Percentiles rank a stretch among this genome's conserved stretches.
Evolutionary conservation across 2,797 vertebrate genomes (phyloP).

Genomic region (Sciurus vulgaris): DNA sequence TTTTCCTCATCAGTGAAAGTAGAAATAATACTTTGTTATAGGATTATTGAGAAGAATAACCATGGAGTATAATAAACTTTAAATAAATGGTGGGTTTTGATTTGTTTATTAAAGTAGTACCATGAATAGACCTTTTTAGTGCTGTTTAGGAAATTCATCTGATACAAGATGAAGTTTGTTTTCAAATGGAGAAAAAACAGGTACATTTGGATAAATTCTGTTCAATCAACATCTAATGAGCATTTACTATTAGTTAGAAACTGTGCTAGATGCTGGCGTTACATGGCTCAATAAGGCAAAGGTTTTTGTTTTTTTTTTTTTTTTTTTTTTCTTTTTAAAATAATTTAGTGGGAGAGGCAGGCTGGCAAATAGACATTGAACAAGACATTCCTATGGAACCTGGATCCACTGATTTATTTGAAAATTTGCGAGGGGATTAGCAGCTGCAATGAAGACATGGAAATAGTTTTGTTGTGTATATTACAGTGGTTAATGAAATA

Average conservation of each 20-base stretch:
- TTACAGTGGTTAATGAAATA: not conserved
- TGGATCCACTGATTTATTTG: not conserved
- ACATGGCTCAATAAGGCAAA: not conserved
- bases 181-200: not conserved
- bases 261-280: not conserved
- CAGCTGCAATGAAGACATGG: not conserved
- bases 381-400: not conserved
- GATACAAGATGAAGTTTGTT: not conserved
- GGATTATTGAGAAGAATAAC: not conserved
- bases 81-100: not conserved
- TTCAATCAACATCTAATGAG: not conserved
- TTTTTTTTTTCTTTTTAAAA: not conserved
- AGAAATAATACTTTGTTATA: not conserved
- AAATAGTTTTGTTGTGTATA: not conserved
- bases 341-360: not conserved
- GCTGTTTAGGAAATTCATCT: slow-evolving; percentile 50
- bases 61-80: not conserved
- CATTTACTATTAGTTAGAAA: not conserved
- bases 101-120: not conserved
- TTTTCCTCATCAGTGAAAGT: not conserved
- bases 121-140: not conserved
- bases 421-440: not conserved
- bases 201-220: not conserved
- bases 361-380: not conserved
- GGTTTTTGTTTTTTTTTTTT: not conserved